Base-by-base conservation (phyloP, 1,140 invertebrate species). In the Calosoma granatense region DNA sequence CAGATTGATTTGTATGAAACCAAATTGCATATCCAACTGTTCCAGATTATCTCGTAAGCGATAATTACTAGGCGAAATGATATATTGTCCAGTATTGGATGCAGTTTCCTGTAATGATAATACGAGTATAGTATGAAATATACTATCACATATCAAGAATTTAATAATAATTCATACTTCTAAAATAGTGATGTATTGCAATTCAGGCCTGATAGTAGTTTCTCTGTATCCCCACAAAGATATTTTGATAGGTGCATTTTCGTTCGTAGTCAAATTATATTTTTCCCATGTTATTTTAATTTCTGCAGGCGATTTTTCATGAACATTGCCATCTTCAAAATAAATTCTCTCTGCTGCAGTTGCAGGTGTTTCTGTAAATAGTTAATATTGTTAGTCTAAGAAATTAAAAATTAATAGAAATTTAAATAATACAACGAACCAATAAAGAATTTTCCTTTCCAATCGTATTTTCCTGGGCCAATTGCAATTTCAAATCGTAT, bases 361-460 rank as follows among this genome's bases (percentile, higher is more conserved):
- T 0, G 86, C 85, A 0, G 92, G 90, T 1, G 90, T 90, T 80
- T 94, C 91, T 90, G 66, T 12, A 70, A 64, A 64, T 41, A 51
- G 56, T 55, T 47, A 59, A 30, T 22, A 56, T 3, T 22, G 59
- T 47, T 17, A 54, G 36, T 9, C 1, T 36, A 20, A 41, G 30
- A 2, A 22, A 11, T 4, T 22, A n/a, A 22, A 58, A 22, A 20
- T 21, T 20, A 20, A 51, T 51, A 15, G 51, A 20, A 58, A 43
- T 3, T 51, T 43, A 12, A 3, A n/a, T n/a, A n/a, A n/a, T n/a
- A n/a, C n/a, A n/a, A n/a, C n/a, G n/a, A 79, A 92, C 90, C 90
- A 51, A 96, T 85, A 69, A 93, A 94, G 72, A 85, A 95, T 78
- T 84, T 87, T 64, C 92, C 92, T 65, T 91, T 92, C 89, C 92